Evolutionary conservation across 2,888 invertebrate genomes (phyloP), one percentile per base, ranked within the genome.

Genomic region (Caenorhabditis sp.): DNA sequence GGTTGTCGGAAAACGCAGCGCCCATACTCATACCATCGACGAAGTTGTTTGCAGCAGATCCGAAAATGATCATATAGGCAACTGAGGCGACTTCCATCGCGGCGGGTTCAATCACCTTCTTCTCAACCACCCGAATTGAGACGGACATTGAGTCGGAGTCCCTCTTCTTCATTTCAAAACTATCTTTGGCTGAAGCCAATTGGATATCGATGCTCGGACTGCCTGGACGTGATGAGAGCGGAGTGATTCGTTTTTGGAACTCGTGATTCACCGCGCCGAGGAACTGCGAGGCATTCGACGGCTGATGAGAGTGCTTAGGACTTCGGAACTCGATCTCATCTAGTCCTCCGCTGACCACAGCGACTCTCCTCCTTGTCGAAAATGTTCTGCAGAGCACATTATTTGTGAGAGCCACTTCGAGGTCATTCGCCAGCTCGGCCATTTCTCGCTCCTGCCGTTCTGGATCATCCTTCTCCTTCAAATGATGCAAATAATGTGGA

Each of bases 21-120:
- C 76, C 85, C 71, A 83, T 85, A 31, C 84, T 84, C 85, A 86
- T 85, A 61, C 86, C 86, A 70, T 86, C 86, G 20, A 86, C 85
- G 60, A 86, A 86, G 52, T 86, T 86, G 62, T 86, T 86, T 20
- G 84, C 83, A 1, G 81, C 78, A 25, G 81, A 82, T 12, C 86
- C 86, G 63, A 86, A 85, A 31, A 86, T 81, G 43, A 86, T 84
- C 86, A 86, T 86, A 60, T 85, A 85, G 17, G 84, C 85, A 17
- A 85, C 85, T 25, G 81, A 82, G 21, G 84, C 84, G 8, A 77
- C 83, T 71, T 85, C 85, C 31, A 84, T 73, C 17, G 77, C 61
- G 0, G 67, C 77, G 25, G 84, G 81, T 21, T 83, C 82, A 52
- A 85, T 76, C 1, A 85, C 80, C 56, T 75, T 63, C 59, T 84